Percentiles rank a stretch among this genome's conserved stretches.
Conservation (phyloP, 1,140 invertebrate species). For the Hylaeus anthracinus region DNA sequence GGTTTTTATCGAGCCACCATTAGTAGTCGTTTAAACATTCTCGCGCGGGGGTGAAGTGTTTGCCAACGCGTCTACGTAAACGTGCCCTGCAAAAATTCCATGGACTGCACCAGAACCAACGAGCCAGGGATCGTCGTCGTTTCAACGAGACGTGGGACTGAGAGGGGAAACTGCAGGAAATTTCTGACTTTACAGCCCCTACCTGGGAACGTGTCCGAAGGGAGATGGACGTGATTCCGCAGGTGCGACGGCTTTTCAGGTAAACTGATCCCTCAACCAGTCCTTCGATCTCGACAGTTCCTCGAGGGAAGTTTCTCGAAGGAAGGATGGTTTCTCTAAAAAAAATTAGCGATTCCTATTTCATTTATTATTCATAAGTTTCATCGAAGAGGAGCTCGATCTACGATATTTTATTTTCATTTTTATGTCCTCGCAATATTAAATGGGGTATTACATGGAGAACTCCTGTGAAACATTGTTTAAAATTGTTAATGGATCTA, state of each 20-base stretch:
- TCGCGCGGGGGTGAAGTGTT: conserved; percentile 13
- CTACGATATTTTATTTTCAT: too few relatives aligned
- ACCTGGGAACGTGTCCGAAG: neutral
- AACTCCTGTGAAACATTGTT: too few relatives aligned
- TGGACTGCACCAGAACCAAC: neutral
- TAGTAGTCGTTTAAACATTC: conserved; percentile 36
- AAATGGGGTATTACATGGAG: too few relatives aligned
- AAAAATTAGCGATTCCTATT: too few relatives aligned
- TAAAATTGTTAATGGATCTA: too few relatives aligned
- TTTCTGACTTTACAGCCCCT: neutral
- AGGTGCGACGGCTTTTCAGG: conserved; percentile 13
- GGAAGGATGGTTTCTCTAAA: too few relatives aligned
- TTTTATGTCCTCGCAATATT: too few relatives aligned
- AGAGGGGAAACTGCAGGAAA: conserved; percentile 4
- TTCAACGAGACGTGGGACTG: neutral
- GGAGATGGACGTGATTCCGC: neutral
- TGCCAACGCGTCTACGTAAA: conserved; percentile 42
- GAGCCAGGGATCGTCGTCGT: neutral
- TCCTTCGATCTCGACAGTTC: neutral
- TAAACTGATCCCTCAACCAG: neutral
- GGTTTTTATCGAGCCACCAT: neutral
- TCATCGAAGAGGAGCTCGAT: too few relatives aligned
- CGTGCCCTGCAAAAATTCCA: conserved; percentile 23
- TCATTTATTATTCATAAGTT: too few relatives aligned
- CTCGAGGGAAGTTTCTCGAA: neutral